Percentiles rank a stretch among this genome's conserved stretches.
Conservation (phyloP, 2,113 vertebrate species). For the Percina caprodes region DNA sequence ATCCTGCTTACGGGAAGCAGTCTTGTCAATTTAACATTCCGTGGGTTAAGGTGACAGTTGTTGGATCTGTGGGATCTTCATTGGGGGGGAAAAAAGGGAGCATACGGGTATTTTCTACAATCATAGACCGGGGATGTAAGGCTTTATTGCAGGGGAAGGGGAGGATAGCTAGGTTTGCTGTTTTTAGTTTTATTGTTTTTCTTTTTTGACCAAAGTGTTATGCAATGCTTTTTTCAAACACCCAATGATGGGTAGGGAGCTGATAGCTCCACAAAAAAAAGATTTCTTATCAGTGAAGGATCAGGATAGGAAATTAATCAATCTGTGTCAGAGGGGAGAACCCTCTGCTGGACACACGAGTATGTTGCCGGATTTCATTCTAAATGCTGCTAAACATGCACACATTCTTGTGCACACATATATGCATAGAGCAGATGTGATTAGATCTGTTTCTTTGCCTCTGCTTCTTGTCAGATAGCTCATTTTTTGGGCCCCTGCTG, state of each 20-base stretch:
- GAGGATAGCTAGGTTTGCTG: constrained; percentile 67
- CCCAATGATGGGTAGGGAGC: constrained; percentile 69
- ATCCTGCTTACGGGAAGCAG: constrained; percentile 50
- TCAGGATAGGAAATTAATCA: constrained; percentile 75
- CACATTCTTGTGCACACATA: constrained; percentile 35
- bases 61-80: constrained; percentile 68
- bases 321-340: constrained; percentile 61
- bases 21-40: constrained; percentile 77
- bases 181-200: constrained; percentile 59
- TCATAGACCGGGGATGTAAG: constrained; percentile 79
- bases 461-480: constrained; percentile 17
- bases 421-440: constrained; percentile 39
- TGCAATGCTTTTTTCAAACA: constrained; percentile 77
- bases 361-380: constrained; percentile 55
- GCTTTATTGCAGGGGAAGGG: constrained; percentile 65
- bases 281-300: constrained; percentile 77
- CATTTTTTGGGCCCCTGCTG: constrained; percentile 11
- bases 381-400: constrained; percentile 66
- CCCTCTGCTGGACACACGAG: constrained; percentile 63
- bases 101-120: constrained; percentile 84
- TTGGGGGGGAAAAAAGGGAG: constrained; percentile 62
- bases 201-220: constrained; percentile 83
- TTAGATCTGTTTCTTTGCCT: neutral
- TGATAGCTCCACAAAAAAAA: constrained; percentile 61
- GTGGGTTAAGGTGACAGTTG: constrained; percentile 67